Evolutionary conservation across 2,113 vertebrate species (phyloP), one percentile per base, ranked within the genome.

Genomic region (Euleptes europaea): DNA sequence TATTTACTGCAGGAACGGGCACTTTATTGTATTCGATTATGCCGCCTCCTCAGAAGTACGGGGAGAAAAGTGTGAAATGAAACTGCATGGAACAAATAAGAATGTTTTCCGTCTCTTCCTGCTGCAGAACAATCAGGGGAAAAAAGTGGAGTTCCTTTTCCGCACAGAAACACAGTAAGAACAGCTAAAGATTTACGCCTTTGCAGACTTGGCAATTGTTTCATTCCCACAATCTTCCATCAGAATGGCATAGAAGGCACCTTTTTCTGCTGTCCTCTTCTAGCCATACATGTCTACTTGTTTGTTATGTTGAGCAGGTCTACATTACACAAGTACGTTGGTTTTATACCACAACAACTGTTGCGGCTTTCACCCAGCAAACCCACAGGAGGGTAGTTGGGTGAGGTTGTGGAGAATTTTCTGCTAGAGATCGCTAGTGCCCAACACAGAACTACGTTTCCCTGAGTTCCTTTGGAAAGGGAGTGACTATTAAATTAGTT

Each of bases 91-190:
- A 13, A 82, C 97, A 78, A 97, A 98, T 95, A 98, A 98, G 92
- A 99, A 99, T 57, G 89, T 99, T 42, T 98, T 99, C 93, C 97
- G 96, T 14, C 96, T 99, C 85, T 97, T 98, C 92, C 95, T 98
- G 72, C 86, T 89, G 82, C 94, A 94, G 54, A 96, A 95, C n/a
- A 54, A 92, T 1, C 95, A 95, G 67, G 95, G 95, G 26, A 90
- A 91, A 81, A 95, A 93, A 70, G 96, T 94, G 26, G 93, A 97
- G 79, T 96, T 98, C 90, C 95, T 99, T 84, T 97, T 99, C 75
- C 92, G 98, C 60, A 98, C 98, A 1, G 98, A 98, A 85, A 97
- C 97, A 90, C 97, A 97, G 98, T 99, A 95, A 98, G 98, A 79
- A 54, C 44, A 92, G 78, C 35, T 89, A 57, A 54, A 63, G 78